phyloP scores from a whole-genome alignment of 2,888 invertebrate genomes.

The Agrotis exclamationis region DNA sequence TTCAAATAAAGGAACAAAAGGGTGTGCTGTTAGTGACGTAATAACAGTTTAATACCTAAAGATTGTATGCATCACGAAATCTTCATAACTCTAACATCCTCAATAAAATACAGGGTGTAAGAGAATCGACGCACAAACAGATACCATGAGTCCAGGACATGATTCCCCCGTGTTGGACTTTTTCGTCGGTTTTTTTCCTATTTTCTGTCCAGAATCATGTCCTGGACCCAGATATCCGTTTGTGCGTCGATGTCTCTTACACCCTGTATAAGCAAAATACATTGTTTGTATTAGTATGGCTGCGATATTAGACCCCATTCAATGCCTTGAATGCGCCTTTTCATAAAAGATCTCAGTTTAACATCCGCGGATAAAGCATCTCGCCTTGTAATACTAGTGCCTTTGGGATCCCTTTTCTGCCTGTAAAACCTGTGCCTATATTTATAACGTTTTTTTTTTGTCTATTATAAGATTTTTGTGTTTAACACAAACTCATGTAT shows the following conservation, averaged over 20 bases:
- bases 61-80: neutral
- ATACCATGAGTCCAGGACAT: no score
- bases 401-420: neutral
- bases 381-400: neutral
- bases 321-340: slow-evolving; percentile 3
- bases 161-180: no score
- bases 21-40: no score
- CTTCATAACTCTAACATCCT: neutral
- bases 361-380: neutral
- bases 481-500: no score
- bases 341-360: neutral
- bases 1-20: neutral
- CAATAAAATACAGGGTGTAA: no score
- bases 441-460: no score
- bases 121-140: no score
- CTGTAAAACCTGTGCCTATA: neutral
- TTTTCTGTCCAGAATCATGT: no score
- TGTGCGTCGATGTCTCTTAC: no score
- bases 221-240: no score
- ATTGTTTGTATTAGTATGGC: neutral
- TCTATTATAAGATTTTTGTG: no score
- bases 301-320: slow-evolving; percentile 2
- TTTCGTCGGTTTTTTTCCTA: no score
- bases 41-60: neutral
- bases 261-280: neutral